phyloP scores from a whole-genome alignment of 2,888 invertebrate genomes.

The Tridacna gigas region DNA sequence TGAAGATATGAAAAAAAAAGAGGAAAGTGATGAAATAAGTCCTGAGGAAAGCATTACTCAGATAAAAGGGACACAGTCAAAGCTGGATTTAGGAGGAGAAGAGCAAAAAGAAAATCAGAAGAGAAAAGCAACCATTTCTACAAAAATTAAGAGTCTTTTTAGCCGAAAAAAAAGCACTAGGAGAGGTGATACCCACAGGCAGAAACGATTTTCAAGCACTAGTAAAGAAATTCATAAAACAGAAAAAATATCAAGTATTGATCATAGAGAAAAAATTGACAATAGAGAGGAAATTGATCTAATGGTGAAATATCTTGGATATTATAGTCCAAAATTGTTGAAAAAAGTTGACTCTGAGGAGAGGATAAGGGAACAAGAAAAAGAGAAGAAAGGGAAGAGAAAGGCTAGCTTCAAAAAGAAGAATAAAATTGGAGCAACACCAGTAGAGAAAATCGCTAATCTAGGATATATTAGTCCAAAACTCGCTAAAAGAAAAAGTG shows the following conservation, averaged over 20 bases:
- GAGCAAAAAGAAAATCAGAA: background rate
- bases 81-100: background rate
- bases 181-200: background rate
- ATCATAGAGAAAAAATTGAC: background rate
- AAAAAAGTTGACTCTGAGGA: slow-evolving; percentile 26
- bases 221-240: slow-evolving; percentile 31
- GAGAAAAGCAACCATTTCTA: slow-evolving; percentile 22
- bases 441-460: slow-evolving; percentile 40
- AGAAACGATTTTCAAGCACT: slow-evolving; percentile 31
- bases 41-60: background rate
- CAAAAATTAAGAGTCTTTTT: slow-evolving; percentile 36
- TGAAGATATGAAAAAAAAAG: background rate
- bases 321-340: slow-evolving; percentile 39
- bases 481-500: slow-evolving; percentile 23
- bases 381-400: background rate
- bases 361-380: slow-evolving; percentile 6
- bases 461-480: slow-evolving; percentile 40
- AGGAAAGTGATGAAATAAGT: background rate
- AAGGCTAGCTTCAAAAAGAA: background rate
- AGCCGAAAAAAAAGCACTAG: slow-evolving; percentile 19
- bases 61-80: background rate
- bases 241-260: background rate
- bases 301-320: slow-evolving; percentile 50
- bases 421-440: background rate
- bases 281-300: slow-evolving; percentile 31